These are phyloP conservation scores for Takifugu ocellatus DNA, from an alignment of 2,797 vertebrate genomes.

Conservation along the genomic window DNA sequence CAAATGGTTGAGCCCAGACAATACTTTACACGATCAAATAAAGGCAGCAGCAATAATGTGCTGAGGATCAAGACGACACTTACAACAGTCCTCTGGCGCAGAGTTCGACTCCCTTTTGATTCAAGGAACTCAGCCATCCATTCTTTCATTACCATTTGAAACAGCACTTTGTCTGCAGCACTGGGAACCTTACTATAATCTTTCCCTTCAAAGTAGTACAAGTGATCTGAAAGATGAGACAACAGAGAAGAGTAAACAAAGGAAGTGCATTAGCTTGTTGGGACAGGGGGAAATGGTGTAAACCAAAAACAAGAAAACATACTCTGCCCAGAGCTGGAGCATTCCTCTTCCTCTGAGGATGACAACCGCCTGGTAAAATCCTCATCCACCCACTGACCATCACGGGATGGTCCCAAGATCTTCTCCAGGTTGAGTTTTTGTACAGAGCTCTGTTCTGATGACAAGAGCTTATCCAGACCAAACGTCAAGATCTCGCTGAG, in stretches of 20 bases:
- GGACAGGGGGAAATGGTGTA: no score
- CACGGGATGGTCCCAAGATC: slow-evolving; percentile 81
- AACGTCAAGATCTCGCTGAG: slow-evolving; percentile 90
- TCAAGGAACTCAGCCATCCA: slow-evolving; percentile 67
- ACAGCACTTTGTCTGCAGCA: slow-evolving; percentile 80
- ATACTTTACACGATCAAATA: no score
- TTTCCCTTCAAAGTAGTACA: slow-evolving; percentile 92
- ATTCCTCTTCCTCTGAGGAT: slow-evolving; percentile 40
- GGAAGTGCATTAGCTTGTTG: background rate
- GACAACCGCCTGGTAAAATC: slow-evolving; percentile 28
- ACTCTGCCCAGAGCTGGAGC: slow-evolving; percentile 54
- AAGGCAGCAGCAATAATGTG: no score
- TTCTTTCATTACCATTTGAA: slow-evolving; percentile 79
- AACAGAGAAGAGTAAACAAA: background rate
- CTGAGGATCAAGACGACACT: slow-evolving; percentile 26
- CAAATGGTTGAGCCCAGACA: no score
- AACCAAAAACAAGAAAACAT: slow-evolving; percentile 9
- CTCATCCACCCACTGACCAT: slow-evolving; percentile 78
- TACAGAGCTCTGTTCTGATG: slow-evolving; percentile 82
- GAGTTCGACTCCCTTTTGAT: slow-evolving; percentile 73
- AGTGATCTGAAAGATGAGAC: slow-evolving; percentile 73
- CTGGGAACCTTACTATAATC: slow-evolving; percentile 91
- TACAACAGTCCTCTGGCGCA: slow-evolving; percentile 82
- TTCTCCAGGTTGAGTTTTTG: slow-evolving; percentile 80
- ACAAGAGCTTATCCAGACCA: slow-evolving; percentile 87